Base-by-base conservation (phyloP, 1,140 invertebrate genomes). In the Drosophila nigromelanica region DNA sequence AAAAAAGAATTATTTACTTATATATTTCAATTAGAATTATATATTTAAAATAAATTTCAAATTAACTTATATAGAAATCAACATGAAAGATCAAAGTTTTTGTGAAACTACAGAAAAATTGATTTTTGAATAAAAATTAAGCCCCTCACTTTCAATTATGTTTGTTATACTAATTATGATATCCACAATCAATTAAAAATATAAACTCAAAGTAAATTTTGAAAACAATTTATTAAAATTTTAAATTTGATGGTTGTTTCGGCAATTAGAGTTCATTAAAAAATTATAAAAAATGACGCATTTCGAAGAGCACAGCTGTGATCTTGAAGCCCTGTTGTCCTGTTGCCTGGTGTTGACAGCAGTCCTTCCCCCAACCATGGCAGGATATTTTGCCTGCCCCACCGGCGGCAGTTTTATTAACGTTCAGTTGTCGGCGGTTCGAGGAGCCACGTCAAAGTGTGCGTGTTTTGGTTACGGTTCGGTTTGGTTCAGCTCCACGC, bases 381-480 rank as follows among this genome's bases (percentile, higher is more conserved):
- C 45, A 18, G 18, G 18, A 18, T 24, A 24, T 24, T 24, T 24
- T n/a, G 21, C 37, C 54, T 11, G 12, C n/a, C 39, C 11, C 40
- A 33, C 27, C 18, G 3, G 3, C 42, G 14, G 24, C 35, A 63
- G 60, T 60, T 18, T 47, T 48, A 66, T 52, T 67, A 45, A 67
- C 52, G 52, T 72, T 66, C 62, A 59, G 62, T 67, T 59, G 62
- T 52, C 59, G 59, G 48, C 48, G 55, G 47, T 48, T 68, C 63
- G 55, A 60, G 55, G 33, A 60, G 51, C 14, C 59, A 42, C 21
- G 30, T 43, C 47, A 30, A 48, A 42, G 63, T 60, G 70, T 73
- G 70, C 70, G 70, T 73, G 70, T 73, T 73, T 67, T 40, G 63
- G 48, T 47, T 68, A 60, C 55, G 50, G 33, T 45, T 12, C 40